Conservation (phyloP, 2,797 vertebrate genomes). For the Gadopsis bispinosus region DNA sequence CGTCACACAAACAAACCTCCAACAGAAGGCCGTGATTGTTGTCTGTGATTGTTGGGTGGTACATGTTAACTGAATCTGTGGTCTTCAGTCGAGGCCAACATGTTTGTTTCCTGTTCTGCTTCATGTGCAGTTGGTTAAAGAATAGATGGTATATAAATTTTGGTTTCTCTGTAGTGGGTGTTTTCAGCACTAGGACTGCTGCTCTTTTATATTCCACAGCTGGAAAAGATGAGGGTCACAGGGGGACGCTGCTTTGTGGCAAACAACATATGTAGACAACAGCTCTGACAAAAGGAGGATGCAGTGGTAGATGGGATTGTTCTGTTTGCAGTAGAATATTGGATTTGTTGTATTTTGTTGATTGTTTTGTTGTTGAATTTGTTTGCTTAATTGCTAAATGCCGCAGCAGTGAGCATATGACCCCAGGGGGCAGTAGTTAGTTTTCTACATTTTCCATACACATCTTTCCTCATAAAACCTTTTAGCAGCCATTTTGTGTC, state of each 20-base stretch:
- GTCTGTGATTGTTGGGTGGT: background rate
- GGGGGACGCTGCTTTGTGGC: constrained; percentile 12
- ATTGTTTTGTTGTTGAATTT: background rate
- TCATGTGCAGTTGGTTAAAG: background rate
- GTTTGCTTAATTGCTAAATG: background rate
- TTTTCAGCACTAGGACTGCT: constrained; percentile 4
- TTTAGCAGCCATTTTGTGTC: background rate
- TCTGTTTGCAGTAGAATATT: background rate
- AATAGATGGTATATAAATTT: background rate
- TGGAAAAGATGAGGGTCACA: constrained; percentile 7
- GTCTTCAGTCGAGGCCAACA: background rate
- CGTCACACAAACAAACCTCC: background rate
- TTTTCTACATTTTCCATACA: constrained; percentile 2
- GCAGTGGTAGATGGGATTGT: background rate
- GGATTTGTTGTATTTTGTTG: background rate
- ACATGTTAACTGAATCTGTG: background rate
- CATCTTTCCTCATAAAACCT: background rate
- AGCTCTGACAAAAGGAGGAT: constrained; percentile 3
- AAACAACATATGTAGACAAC: constrained; percentile 1
- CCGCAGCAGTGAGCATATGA: background rate
- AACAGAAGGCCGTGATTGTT: background rate
- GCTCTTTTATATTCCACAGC: constrained; percentile 19
- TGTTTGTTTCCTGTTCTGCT: background rate
- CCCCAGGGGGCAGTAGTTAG: background rate
- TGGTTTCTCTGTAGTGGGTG: background rate